Percentiles rank a stretch among this genome's conserved stretches.
Evolutionary conservation across 2,113 vertebrate genomes (phyloP).

Genomic region (Oreocharis arfaki): DNA sequence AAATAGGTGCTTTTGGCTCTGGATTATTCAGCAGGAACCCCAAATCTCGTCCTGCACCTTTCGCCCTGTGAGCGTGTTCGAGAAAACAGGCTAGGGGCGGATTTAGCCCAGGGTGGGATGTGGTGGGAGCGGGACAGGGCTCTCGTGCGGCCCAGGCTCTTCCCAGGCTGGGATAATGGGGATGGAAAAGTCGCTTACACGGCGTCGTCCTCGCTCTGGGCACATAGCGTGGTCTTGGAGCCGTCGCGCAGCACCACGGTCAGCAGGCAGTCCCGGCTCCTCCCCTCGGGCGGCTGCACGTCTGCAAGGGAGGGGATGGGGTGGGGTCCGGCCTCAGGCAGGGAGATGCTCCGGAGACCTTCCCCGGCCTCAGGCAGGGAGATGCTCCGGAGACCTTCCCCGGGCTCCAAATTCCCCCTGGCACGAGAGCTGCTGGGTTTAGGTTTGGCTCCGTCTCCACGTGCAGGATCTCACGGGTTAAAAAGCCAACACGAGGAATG

Average conservation of each 20-base stretch:
- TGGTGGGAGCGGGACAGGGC: rapidly evolving
- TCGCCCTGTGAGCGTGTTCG: rapidly evolving
- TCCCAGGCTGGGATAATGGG: rapidly evolving
- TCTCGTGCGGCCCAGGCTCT: rapidly evolving
- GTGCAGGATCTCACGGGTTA: background rate
- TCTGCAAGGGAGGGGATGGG: constrained; percentile 58
- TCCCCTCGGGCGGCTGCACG: constrained; percentile 83
- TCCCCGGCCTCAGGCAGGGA: rapidly evolving
- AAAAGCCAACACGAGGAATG: background rate
- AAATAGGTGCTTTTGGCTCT: background rate
- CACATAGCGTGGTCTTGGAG: constrained; percentile 80
- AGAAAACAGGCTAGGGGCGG: rapidly evolving
- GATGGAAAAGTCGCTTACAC: constrained; percentile 69
- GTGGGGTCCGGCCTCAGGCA: background rate
- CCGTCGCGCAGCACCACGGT: constrained; percentile 77
- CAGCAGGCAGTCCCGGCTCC: constrained; percentile 80
- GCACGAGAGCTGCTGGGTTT: background rate
- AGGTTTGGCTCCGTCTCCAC: rapidly evolving
- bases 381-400: background rate
- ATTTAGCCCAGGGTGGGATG: rapidly evolving
- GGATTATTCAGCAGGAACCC: background rate
- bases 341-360: background rate
- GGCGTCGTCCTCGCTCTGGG: constrained; percentile 89
- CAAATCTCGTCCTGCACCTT: background rate
- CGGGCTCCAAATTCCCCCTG: rapidly evolving